Evolutionary conservation across 2,888 invertebrate species (phyloP).

Genomic region (Atrina japonica): DNA sequence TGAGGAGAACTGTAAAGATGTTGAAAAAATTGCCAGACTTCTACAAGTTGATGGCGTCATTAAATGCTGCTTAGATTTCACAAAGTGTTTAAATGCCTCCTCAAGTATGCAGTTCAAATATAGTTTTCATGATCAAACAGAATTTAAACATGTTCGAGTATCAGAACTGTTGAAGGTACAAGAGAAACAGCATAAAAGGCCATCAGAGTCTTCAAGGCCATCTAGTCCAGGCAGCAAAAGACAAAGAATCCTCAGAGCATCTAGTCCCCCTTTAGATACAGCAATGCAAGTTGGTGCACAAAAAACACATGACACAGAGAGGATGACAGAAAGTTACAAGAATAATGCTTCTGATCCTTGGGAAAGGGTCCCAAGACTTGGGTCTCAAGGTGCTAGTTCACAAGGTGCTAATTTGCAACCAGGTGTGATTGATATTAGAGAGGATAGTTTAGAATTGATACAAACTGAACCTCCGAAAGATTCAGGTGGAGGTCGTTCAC

Average conservation of each 20-base stretch:
- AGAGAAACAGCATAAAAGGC: conserved; percentile 37
- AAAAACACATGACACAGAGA: conserved; percentile 37
- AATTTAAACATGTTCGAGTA: conserved; percentile 48
- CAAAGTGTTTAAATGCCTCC: conserved; percentile 39
- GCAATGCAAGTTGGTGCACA: conserved; percentile 8
- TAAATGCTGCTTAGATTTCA: conserved; percentile 43
- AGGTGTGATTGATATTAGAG: conserved; percentile 42
- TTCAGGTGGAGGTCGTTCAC: conserved; percentile 18
- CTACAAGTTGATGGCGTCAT: conserved; percentile 51
- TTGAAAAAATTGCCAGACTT: conserved; percentile 52
- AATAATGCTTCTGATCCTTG: conserved; percentile 29
- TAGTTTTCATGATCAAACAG: conserved; percentile 46
- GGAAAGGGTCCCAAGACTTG: conserved; percentile 41
- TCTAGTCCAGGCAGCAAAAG: conserved; percentile 40
- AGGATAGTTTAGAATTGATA: conserved; percentile 48
- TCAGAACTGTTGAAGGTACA: conserved; percentile 44
- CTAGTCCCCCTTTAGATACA: conserved; percentile 26
- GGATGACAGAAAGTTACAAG: conserved; percentile 42
- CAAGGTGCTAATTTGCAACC: conserved; percentile 6
- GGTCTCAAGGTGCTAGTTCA: conserved; percentile 20
- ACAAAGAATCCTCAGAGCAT: conserved; percentile 31
- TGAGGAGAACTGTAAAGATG: conserved; percentile 50
- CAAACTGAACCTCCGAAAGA: conserved; percentile 44
- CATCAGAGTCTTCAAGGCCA: conserved; percentile 30
- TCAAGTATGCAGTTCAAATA: conserved; percentile 38